Evolutionary conservation across 37 sponge, comb jelly and placozoan species (phyloP).

Genomic region (Hormiphora californensis): DNA sequence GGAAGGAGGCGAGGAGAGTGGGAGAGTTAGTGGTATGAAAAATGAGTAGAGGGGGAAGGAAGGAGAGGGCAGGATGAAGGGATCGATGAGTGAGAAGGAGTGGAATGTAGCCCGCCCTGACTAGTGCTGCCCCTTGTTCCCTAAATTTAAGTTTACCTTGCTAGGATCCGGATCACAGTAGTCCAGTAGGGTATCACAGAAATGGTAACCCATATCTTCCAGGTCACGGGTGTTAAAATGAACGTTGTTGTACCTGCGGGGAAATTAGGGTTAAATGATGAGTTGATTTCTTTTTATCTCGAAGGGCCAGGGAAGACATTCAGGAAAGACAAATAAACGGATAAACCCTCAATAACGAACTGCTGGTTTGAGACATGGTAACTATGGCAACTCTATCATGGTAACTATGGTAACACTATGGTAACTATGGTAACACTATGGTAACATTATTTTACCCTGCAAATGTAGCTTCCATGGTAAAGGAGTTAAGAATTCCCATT

Average conservation of each 20-base stretch:
- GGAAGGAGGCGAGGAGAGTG: constrained; percentile 9
- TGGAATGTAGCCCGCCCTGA: too few species aligned
- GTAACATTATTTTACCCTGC: neutral
- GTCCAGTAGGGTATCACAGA: constrained; percentile 96
- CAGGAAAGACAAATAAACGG: neutral
- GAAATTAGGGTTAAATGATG: neutral
- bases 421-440: too few species aligned
- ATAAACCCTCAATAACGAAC: neutral
- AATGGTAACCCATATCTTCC: constrained; percentile 84
- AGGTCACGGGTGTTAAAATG: constrained; percentile 80
- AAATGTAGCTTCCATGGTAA: constrained; percentile 79
- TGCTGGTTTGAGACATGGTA: too few species aligned
- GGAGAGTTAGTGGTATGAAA: neutral
- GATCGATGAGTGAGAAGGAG: constrained; percentile 1
- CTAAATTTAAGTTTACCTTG: constrained; percentile 36
- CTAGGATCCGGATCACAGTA: constrained; percentile 93
- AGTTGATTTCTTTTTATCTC: neutral
- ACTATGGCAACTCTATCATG: too few species aligned
- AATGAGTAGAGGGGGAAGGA: neutral
- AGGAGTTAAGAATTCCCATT: constrained; percentile 88
- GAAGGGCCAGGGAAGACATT: neutral
- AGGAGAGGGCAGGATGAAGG: neutral
- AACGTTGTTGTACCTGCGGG: neutral
- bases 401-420: too few species aligned
- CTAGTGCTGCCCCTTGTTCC: too few species aligned